These are phyloP conservation scores for Chalcosyrphus nemorum DNA, from an alignment of 2,888 invertebrate genomes.

Conservation along the genomic window DNA sequence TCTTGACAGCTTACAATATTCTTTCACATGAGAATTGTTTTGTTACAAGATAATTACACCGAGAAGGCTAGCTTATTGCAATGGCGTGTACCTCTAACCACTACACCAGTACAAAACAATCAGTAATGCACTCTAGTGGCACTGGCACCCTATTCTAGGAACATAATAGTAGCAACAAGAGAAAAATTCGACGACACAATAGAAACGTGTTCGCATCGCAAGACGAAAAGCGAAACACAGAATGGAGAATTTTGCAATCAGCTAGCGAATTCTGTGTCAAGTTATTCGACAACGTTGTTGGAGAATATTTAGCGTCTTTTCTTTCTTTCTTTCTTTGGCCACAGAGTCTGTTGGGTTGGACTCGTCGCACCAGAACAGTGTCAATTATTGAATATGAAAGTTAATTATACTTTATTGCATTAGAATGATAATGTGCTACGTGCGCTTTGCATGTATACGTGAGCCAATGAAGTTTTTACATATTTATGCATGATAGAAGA, in stretches of 20 bases:
- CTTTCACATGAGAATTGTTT: conserved; percentile 24
- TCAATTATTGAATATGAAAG: conserved; percentile 68
- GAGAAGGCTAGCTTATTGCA: background rate
- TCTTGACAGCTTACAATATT: background rate
- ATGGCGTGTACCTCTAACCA: conserved; percentile 13
- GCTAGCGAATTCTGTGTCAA: conserved; percentile 65
- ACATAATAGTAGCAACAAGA: background rate
- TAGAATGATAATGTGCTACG: conserved; percentile 43
- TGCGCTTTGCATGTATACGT: background rate
- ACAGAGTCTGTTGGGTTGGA: conserved; percentile 8
- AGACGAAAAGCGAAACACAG: background rate
- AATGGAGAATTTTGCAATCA: conserved; percentile 54
- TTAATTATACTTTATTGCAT: conserved; percentile 69
- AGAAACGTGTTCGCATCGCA: conserved; percentile 37
- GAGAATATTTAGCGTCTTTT: conserved; percentile 29
- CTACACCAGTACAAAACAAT: conserved; percentile 34
- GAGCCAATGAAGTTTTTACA: conserved; percentile 2
- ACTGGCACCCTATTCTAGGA: conserved; percentile 15
- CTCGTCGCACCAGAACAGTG: conserved; percentile 33
- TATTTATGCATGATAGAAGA: background rate
- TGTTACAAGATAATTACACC: conserved; percentile 37
- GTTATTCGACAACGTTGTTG: conserved; percentile 58
- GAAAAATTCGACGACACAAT: conserved; percentile 16
- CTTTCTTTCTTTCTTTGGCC: background rate
- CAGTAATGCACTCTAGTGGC: conserved; percentile 34